Evolutionary conservation across 2,888 invertebrate genomes (phyloP), one percentile per base, ranked within the genome.

Genomic region (Ochropacha duplaris): DNA sequence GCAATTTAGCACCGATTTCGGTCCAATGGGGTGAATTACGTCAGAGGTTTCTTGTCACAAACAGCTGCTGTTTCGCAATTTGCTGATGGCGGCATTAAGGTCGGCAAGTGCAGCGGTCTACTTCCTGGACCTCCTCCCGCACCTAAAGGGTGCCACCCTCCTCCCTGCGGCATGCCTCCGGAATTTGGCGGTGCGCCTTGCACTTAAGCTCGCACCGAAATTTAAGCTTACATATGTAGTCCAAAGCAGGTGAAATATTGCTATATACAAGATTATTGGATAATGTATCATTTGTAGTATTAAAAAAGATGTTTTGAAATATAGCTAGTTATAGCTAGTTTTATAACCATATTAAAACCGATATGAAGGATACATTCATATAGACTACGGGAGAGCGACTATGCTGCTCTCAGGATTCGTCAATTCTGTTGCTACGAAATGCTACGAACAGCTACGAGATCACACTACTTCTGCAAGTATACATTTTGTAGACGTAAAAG

Each of bases 71-170:
- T 88, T 85, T 87, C 83, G 90, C 92, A 90, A 92, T 92, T 89
- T 91, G 91, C 89, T 91, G 92, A 90, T 92, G 90, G 90, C 81
- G 76, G 81, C 83, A 88, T 90, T 90, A 89, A 86, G 90, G 90
- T 86, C 87, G 87, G 76, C 73, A 78, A 88, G 86, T 87, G 87
- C 89, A 89, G 80, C 78, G 83, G 81, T 79, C 78, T 81, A 81
- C 78, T 81, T 80, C 79, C 73, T 69, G 68, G 66, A 64, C 62
- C 65, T 68, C 71, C 66, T 59, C 56, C 60, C 60, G 67, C 60
- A 65, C 52, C 31, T 54, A 60, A 28, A 55, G 63, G 68, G 66
- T 58, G 62, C 57, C 69, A 66, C 76, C 76, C 71, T 71, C 58
- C 78, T 72, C 81, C 82, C 80, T 83, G 86, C 81, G 88, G 89